Evolutionary conservation across 2,888 invertebrate genomes (phyloP), one percentile per base, ranked within the genome.

Genomic region (Iphiclides podalirius): DNA sequence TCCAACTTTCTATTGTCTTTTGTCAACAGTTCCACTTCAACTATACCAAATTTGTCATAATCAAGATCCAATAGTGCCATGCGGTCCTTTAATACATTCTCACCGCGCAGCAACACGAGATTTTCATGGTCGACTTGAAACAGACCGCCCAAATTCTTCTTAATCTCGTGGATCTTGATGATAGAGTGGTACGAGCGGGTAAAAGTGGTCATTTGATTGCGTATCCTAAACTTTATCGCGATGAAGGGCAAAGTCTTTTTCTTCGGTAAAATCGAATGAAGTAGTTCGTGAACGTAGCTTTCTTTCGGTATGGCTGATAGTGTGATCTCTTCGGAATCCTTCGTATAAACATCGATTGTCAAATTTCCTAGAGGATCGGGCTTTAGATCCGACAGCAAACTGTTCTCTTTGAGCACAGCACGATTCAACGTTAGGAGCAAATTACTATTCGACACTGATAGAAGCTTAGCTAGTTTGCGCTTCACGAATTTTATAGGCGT

Each of bases 101-200:
- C 88, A 38, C 75, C 72, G 69, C 91, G 84, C 36, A 83, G 71
- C 1, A 93, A 57, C 0, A 86, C 72, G 33, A 93, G 68, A 34
- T 86, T 75, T 9, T 89, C 77, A 0, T 81, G 79, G 11, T 90
- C 81, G 1, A 91, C 77, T 67, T 88, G 82, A 63, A 93, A 92
- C 34, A 92, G 80, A 1, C 88, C 89, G 1, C 82, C 89, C 34
- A 93, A 78, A 60, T 92, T 91, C 58, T 89, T 87, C 67, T 92
- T 92, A 34, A 93, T 83, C 61, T 91, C 91, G 44, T 79, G 84
- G 39, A 93, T 74, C 52, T 86, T 90, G 69, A 90, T 86, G 14
- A 81, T 79, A 0, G 83, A 81, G 46, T 89, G 82, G 56, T 90
- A 91, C 0, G 90, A 88, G 34, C 90, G 83, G 8, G 90, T 91